phyloP scores from a whole-genome alignment of 2,888 invertebrate species.

The Trissolcus japonicus region DNA sequence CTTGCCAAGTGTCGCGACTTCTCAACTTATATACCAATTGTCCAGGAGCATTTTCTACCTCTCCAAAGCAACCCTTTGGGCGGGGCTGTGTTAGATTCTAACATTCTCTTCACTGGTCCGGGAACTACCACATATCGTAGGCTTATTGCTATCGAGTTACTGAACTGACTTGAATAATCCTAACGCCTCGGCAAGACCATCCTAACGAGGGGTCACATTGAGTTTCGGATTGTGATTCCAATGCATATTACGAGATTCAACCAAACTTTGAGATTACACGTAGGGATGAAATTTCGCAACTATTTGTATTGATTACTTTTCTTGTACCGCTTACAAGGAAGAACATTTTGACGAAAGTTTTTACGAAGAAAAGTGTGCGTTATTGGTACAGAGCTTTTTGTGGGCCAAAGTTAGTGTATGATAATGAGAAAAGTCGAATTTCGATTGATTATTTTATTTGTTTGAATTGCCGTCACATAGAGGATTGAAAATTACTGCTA shows the following conservation, averaged over 20 bases:
- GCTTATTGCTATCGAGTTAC: constrained; percentile 58
- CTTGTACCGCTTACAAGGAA: too few species aligned
- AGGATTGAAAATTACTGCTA: too few species aligned
- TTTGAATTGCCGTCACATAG: too few species aligned
- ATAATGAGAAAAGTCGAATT: too few species aligned
- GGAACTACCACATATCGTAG: constrained; percentile 55
- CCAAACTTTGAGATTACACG: too few species aligned
- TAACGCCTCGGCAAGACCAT: constrained; percentile 57
- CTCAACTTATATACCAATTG: constrained; percentile 69
- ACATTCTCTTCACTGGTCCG: constrained; percentile 65
- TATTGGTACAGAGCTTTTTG: too few species aligned
- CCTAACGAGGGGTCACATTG: constrained; percentile 58
- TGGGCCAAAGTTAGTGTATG: too few species aligned
- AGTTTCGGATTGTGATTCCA: constrained; percentile 24
- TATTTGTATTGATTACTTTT: too few species aligned
- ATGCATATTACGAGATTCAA: background rate
- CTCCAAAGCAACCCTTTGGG: constrained; percentile 64
- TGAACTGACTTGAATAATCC: constrained; percentile 52
- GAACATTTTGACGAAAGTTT: too few species aligned
- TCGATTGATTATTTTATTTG: too few species aligned
- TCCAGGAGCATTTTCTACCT: constrained; percentile 55
- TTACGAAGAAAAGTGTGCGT: too few species aligned
- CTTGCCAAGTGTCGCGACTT: constrained; percentile 58
- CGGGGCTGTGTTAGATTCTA: constrained; percentile 71
- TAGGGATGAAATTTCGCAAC: too few species aligned